These are phyloP conservation scores for Pseudomyrmex flavicornis DNA, from an alignment of 1,140 invertebrate genomes.

Conservation along the genomic window DNA sequence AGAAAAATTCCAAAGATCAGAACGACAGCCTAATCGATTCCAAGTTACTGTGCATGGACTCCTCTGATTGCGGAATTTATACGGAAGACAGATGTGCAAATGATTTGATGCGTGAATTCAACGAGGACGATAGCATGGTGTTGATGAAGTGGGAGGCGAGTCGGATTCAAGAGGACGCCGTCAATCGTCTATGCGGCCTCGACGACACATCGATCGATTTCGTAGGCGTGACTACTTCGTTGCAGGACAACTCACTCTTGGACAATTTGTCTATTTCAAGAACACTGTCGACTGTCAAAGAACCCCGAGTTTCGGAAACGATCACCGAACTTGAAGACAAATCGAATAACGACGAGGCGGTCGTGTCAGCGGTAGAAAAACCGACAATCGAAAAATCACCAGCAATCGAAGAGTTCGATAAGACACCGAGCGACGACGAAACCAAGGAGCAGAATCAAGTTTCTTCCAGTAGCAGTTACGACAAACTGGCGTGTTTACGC, in stretches of 20 bases:
- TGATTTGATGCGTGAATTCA: conserved; percentile 35
- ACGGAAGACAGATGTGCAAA: conserved; percentile 24
- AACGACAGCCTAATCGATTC: conserved; percentile 14
- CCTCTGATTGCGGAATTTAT: conserved; percentile 38
- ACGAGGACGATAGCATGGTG: conserved; percentile 43
- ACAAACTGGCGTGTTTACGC: conserved; percentile 8
- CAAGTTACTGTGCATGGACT: conserved; percentile 45
- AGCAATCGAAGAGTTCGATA: not conserved
- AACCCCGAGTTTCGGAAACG: not conserved
- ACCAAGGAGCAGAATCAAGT: conserved; percentile 10
- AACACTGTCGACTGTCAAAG: not conserved
- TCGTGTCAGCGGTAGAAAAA: not conserved
- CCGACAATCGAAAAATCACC: not conserved
- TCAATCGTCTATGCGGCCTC: conserved; percentile 37
- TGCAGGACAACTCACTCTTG: conserved; percentile 34
- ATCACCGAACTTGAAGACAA: conserved; percentile 3
- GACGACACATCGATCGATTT: conserved; percentile 44
- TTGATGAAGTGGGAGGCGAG: conserved; percentile 51
- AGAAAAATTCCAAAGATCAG: not conserved
- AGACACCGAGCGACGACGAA: conserved; percentile 1
- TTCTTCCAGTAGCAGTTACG: not conserved
- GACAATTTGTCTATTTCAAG: conserved; percentile 29
- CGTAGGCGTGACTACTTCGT: not conserved
- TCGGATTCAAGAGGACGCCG: conserved; percentile 43
- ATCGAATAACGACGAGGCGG: not conserved